phyloP scores from a whole-genome alignment of 2,888 invertebrate species.

The Frankliniella fusca region DNA sequence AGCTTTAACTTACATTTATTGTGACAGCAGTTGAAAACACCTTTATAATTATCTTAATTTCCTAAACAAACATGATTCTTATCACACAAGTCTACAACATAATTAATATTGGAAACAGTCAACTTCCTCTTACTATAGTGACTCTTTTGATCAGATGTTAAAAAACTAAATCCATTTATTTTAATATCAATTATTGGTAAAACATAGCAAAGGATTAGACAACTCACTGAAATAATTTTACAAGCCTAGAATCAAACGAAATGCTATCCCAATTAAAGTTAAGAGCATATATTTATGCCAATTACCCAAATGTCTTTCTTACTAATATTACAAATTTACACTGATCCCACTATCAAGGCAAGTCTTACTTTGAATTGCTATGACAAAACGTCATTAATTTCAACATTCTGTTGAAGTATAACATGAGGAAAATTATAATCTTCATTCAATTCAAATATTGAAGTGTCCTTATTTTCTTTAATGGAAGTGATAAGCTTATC shows the following conservation, averaged over 20 bases:
- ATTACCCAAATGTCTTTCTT: not conserved
- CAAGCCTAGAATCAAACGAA: not conserved
- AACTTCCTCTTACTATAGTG: not conserved
- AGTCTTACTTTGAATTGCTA: not conserved
- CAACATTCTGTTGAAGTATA: not conserved
- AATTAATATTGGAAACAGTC: conserved; percentile 5
- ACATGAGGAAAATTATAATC: not conserved
- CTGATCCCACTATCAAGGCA: conserved; percentile 19
- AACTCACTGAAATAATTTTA: not conserved
- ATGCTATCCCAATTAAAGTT: not conserved
- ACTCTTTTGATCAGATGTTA: not conserved
- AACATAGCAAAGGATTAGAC: not conserved
- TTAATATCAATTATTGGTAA: not conserved
- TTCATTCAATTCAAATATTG: not conserved
- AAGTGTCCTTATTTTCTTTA: too few relatives aligned
- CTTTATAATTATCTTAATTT: not conserved
- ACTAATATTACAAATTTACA: not conserved
- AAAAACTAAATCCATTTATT: not conserved
- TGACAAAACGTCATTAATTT: not conserved
- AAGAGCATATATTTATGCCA: not conserved
- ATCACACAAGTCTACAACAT: not conserved
- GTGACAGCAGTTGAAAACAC: not conserved
- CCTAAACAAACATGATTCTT: not conserved
- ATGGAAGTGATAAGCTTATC: too few relatives aligned
- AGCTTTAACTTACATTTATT: not conserved